Conservation (phyloP, 2,888 invertebrate species). For the Xylocampa areola region DNA sequence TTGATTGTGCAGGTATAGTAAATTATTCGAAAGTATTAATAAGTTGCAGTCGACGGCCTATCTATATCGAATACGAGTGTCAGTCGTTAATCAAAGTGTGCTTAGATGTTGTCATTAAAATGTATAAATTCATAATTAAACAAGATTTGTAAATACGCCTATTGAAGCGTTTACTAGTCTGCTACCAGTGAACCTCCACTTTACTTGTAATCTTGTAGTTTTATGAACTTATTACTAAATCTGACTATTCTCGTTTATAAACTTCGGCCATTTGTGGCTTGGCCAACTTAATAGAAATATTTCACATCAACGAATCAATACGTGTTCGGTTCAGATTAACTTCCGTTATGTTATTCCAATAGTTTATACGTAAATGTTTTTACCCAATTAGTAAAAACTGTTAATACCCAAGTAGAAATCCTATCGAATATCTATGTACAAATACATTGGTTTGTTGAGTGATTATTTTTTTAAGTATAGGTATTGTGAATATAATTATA, state of each 20-base stretch:
- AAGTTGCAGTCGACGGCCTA: constrained; percentile 69
- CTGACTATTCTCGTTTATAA: constrained; percentile 40
- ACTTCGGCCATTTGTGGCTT: constrained; percentile 48
- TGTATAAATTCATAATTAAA: constrained; percentile 54
- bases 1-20: constrained; percentile 63
- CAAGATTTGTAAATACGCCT: constrained; percentile 49
- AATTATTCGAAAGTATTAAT: constrained; percentile 79
- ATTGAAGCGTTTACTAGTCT: constrained; percentile 38
- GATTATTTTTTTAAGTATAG: constrained; percentile 27
- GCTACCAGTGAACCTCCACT: constrained; percentile 49
- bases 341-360: constrained; percentile 15
- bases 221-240: constrained; percentile 43
- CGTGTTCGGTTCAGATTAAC: too few species aligned
- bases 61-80: constrained; percentile 66
- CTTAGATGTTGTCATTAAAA: constrained; percentile 63
- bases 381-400: constrained; percentile 37
- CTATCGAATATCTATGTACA: constrained; percentile 1
- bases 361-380: constrained; percentile 20
- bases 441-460: constrained; percentile 56
- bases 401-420: constrained; percentile 9
- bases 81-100: constrained; percentile 54
- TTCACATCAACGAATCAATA: constrained; percentile 56
- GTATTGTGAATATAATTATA: constrained; percentile 44
- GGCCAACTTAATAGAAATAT: constrained; percentile 32
- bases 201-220: constrained; percentile 48